Conservation (phyloP, 2,797 vertebrate genomes). For the Halcyon smyrnensis region DNA sequence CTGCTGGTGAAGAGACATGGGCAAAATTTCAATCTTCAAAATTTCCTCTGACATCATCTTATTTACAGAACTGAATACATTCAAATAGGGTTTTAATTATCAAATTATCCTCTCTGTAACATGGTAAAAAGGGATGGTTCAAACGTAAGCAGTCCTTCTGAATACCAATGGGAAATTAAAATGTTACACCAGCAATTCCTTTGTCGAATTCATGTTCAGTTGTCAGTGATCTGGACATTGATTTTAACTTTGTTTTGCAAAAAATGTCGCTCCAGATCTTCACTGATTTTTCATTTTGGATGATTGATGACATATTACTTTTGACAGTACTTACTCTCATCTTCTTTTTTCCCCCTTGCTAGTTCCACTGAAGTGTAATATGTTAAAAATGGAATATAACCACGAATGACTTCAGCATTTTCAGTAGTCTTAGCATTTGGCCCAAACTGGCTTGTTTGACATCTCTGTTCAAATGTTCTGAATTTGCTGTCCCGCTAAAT, state of each 20-base stretch:
- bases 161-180: not conserved
- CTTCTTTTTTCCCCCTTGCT: not conserved
- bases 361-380: not conserved
- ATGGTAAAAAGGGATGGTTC: not conserved
- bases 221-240: not conserved
- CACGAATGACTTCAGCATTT: not conserved
- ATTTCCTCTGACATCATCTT: not conserved
- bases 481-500: slow-evolving; percentile 3
- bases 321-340: not conserved
- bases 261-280: not conserved
- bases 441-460: not conserved
- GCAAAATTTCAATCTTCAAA: not conserved
- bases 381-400: not conserved
- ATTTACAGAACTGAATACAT: not conserved
- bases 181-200: not conserved
- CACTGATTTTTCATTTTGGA: not conserved
- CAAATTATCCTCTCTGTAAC: not conserved
- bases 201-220: not conserved
- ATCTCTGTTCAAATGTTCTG: not conserved
- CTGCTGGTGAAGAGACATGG: not conserved
- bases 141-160: not conserved
- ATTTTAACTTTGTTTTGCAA: not conserved
- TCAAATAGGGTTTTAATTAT: not conserved
- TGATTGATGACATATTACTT: not conserved
- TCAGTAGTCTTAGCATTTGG: not conserved